Base-by-base conservation (phyloP, 2,888 invertebrate species). In the Xanthorhoe designata region DNA sequence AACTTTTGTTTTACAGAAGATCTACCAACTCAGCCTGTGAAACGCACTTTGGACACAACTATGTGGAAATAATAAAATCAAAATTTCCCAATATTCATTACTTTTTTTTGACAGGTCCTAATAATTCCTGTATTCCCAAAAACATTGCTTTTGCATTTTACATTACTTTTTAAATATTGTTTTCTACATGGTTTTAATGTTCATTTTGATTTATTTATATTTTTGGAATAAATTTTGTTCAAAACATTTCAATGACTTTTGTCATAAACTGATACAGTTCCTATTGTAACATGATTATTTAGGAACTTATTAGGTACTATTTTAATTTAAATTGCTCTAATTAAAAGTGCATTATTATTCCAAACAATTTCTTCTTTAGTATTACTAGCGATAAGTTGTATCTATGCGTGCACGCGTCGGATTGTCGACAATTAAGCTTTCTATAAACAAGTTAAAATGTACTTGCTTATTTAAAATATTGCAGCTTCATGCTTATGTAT, bases 11-110 rank as follows among this genome's bases (percentile, higher is more conserved):
- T 85, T 93, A 79, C 93, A 93, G 93, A 93, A 90, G 76, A 87
- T 81, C 92, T 91, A 87, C 91, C 86, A 83, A 90, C 91, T 88
- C 85, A 89, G 88, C 90, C 92, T 86, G 91, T 92, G 91, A 90
- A 91, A 90, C 91, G 89, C 91, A 90, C 89, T 89, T 85, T 92
- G 93, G 93, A 92, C 89, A 92, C 92, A 88, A 88, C 87, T 91
- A 91, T 92, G 91, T 92, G 93, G 92, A 93, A 92, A 93, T 92
- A 92, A 92, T 92, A 92, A 92, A 92, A 90, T 91, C 85, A 90
- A 92, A 92, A 92, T 92, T 92, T 91, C 91, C 88, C 83, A 86
- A 88, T 70, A 85, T 84, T 87, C 81, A 87, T 86, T 89, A 90
- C 86, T 92, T 93, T 91, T 83, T 90, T 91, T 92, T 89, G 85